Conservation (phyloP, 2,113 vertebrate genomes). For the Sardina pilchardus region DNA sequence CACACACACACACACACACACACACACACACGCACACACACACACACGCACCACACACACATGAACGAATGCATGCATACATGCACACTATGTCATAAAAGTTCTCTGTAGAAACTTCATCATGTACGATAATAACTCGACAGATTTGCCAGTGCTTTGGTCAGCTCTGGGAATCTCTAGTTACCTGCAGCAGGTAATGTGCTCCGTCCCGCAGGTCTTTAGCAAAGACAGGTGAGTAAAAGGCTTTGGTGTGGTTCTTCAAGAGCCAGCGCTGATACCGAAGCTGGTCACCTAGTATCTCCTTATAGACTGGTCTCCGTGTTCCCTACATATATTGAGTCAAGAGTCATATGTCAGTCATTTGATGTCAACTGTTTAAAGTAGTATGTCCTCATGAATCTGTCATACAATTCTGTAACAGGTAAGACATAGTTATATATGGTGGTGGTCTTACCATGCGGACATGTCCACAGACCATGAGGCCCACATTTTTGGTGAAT, state of each 20-base stretch:
- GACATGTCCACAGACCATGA: conserved; percentile 94
- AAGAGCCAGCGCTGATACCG: conserved; percentile 91
- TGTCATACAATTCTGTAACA: neutral
- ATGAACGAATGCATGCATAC: neutral
- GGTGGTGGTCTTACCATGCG: conserved; percentile 73
- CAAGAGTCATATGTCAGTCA: neutral
- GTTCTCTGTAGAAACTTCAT: neutral
- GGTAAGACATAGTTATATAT: neutral
- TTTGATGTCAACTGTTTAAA: neutral
- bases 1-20: conserved; percentile 8
- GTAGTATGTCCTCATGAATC: neutral
- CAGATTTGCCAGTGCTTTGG: neutral
- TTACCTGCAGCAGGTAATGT: conserved; percentile 90
- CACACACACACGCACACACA: neutral
- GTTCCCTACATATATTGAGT: conserved; percentile 70
- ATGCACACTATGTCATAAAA: neutral
- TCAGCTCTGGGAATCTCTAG: neutral
- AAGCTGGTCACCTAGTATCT: conserved; percentile 80
- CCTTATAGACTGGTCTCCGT: conserved; percentile 88
- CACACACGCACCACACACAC: neutral
- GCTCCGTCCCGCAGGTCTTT: conserved; percentile 89
- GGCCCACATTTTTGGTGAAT: conserved; percentile 93
- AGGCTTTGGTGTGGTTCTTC: conserved; percentile 89
- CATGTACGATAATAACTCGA: neutral
- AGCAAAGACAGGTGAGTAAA: conserved; percentile 88